Conservation (phyloP, 64 coral and sea anemone species). For the Porites australiensis region DNA sequence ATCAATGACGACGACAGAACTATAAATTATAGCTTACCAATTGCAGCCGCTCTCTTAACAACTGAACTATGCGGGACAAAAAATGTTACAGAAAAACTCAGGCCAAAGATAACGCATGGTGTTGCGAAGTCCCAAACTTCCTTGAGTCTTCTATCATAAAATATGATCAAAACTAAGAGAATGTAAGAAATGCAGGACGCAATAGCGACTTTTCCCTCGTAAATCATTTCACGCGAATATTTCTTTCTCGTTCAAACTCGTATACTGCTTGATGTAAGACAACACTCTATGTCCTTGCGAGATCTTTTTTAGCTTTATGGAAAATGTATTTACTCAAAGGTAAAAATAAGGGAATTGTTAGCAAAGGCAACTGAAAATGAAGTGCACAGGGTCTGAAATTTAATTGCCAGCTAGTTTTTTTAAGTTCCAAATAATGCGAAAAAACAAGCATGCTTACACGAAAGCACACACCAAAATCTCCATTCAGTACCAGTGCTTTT, state of each 20-base stretch:
- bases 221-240: constrained; percentile 15
- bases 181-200: constrained; percentile 54
- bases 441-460: too few relatives aligned
- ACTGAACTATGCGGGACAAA: constrained; percentile 71
- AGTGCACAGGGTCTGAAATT: too few relatives aligned
- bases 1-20: too few relatives aligned
- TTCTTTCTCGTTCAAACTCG: not conserved
- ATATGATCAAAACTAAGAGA: constrained; percentile 50
- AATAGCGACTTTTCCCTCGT: constrained; percentile 52
- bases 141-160: constrained; percentile 1
- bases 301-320: too few relatives aligned
- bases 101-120: constrained; percentile 4
- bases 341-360: too few relatives aligned
- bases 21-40: not conserved
- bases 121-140: constrained; percentile 27
- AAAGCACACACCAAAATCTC: too few relatives aligned
- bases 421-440: too few relatives aligned
- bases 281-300: not conserved
- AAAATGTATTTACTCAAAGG: too few relatives aligned
- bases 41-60: constrained; percentile 58
- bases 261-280: not conserved
- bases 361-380: too few relatives aligned
- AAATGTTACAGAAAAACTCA: constrained; percentile 59
- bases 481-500: too few relatives aligned
- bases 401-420: too few relatives aligned